Conservation (phyloP, 2,113 vertebrate genomes). For the Tyto alba region DNA sequence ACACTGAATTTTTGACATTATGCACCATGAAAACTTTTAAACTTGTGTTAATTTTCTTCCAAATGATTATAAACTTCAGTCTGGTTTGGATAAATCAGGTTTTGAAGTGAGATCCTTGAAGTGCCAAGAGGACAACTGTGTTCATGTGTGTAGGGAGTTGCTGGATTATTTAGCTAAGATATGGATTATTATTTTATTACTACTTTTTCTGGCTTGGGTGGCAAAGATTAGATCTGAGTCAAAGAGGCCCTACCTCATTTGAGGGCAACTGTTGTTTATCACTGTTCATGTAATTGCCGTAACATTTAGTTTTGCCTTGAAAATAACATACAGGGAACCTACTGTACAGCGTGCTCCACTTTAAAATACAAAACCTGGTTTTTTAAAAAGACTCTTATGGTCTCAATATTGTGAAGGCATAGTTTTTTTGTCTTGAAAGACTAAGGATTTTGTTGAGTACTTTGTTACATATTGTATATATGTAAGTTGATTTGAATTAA, state of each 20-base stretch:
- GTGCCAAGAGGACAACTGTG: constrained; percentile 44
- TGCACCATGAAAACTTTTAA: not conserved
- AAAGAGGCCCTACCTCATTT: constrained; percentile 40
- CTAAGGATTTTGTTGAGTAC: constrained; percentile 54
- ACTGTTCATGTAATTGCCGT: constrained; percentile 20
- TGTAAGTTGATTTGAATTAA: constrained; percentile 1
- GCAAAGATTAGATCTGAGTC: constrained; percentile 17
- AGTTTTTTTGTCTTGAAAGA: constrained; percentile 54
- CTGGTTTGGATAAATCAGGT: constrained; percentile 52
- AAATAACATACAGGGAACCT: constrained; percentile 25
- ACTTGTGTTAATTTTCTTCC: constrained; percentile 22
- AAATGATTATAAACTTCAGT: constrained; percentile 25
- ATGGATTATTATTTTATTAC: not conserved
- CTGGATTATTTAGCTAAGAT: not conserved
- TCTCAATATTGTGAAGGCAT: constrained; percentile 28
- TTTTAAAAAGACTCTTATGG: not conserved
- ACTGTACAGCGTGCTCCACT: constrained; percentile 33
- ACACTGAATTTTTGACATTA: not conserved
- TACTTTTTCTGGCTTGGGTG: constrained; percentile 31
- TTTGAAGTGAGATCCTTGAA: constrained; percentile 41
- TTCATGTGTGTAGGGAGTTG: constrained; percentile 23
- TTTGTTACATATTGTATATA: constrained; percentile 63
- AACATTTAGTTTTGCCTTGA: constrained; percentile 60
- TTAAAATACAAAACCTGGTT: not conserved
- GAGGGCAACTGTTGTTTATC: constrained; percentile 39